A percentile compares a stretch with the other conserved stretches of the same genome.
phyloP scores from a whole-genome alignment of 2,888 invertebrate species.

The Carpatolechia fugitivella region DNA sequence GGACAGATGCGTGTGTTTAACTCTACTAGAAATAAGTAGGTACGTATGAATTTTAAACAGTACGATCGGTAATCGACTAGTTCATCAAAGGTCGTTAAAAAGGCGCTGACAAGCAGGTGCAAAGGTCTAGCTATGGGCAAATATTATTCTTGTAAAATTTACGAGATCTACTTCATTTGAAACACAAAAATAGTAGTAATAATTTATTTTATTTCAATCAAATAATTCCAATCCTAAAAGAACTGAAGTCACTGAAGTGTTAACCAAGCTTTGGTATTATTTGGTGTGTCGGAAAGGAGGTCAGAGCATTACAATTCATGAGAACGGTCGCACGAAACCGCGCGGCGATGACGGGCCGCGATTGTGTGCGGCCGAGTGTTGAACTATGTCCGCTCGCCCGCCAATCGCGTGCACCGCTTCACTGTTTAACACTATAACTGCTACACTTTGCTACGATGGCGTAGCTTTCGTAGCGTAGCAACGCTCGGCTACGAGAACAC shows the following conservation, averaged over 20 bases:
- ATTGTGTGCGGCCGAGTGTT: conserved; percentile 33
- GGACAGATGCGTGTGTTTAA: conserved; percentile 8
- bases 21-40: background rate
- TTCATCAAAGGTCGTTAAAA: conserved; percentile 7
- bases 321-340: conserved; percentile 45
- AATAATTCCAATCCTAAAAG: background rate
- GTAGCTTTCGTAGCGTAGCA: background rate
- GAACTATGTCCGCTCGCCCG: conserved; percentile 24
- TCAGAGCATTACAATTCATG: conserved; percentile 47
- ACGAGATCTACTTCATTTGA: background rate
- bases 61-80: conserved; percentile 1
- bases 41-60: conserved; percentile 7
- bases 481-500: background rate
- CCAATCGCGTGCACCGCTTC: conserved; percentile 2
- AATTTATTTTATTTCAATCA: background rate
- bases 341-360: conserved; percentile 39
- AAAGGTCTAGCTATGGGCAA: background rate
- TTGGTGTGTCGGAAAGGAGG: conserved; percentile 41
- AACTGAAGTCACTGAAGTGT: conserved; percentile 32
- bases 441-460: background rate
- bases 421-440: background rate
- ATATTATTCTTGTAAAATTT: background rate
- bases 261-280: conserved; percentile 38
- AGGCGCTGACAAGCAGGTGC: background rate
- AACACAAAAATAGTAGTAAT: background rate